Percentiles rank a stretch among this genome's conserved stretches.
Conservation (phyloP, 2,797 vertebrate species). For the Crocodylus rhombifer region DNA sequence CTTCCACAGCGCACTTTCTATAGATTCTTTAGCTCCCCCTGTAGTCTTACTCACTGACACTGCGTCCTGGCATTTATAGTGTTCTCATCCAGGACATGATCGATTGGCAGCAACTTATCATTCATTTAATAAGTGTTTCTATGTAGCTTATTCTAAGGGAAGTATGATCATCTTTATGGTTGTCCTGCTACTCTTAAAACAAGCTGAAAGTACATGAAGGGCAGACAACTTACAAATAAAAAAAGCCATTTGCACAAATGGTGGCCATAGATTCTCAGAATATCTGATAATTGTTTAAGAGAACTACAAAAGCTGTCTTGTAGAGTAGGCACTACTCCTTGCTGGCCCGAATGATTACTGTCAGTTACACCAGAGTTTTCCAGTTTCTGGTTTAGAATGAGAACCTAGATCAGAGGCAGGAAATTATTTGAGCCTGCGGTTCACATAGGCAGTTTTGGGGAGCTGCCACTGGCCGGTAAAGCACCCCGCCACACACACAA, state of each 20-base stretch:
- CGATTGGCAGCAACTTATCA: neutral
- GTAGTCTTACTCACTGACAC: neutral
- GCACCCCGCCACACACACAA: too few species aligned
- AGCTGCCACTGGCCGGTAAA: too few species aligned
- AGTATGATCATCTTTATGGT: neutral
- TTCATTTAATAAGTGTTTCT: neutral
- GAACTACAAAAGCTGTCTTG: accelerated
- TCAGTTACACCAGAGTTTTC: neutral
- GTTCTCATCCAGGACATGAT: neutral
- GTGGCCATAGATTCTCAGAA: neutral
- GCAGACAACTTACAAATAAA: neutral
- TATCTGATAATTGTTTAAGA: neutral
- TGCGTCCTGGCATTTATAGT: accelerated
- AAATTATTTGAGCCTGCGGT: too few species aligned
- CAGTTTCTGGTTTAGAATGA: neutral
- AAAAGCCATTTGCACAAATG: neutral
- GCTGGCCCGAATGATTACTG: neutral
- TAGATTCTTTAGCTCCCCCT: neutral
- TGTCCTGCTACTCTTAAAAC: neutral
- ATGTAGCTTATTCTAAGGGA: neutral
- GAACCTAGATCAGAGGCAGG: neutral
- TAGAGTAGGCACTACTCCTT: accelerated
- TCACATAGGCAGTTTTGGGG: too few species aligned
- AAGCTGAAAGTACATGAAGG: neutral
- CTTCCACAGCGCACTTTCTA: neutral